A percentile compares a stretch with the other conserved stretches of the same genome.
Evolutionary conservation across 2,888 invertebrate genomes (phyloP).

Genomic region (Synanthedon vespiformis): DNA sequence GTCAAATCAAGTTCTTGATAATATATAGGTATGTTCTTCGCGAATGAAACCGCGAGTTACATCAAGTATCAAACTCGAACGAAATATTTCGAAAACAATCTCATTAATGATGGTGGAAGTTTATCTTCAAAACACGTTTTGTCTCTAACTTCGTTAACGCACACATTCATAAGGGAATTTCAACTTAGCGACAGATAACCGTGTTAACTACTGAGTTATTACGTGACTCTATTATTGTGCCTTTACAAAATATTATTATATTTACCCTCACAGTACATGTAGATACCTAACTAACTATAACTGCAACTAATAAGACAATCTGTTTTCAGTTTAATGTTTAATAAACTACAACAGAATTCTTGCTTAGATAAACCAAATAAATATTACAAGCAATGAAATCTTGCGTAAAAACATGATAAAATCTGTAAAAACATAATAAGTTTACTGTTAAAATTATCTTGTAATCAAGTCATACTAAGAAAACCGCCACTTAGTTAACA

Average conservation of each 20-base stretch:
- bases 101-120: slow-evolving; percentile 13
- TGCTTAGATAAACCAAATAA: no score
- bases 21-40: no score
- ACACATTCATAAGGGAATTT: slow-evolving; percentile 38
- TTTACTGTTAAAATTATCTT: neutral
- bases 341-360: no score
- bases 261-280: neutral
- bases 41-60: no score
- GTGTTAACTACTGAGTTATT: slow-evolving; percentile 6
- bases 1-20: no score
- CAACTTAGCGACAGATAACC: slow-evolving; percentile 29
- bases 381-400: no score
- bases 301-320: no score
- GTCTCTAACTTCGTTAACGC: slow-evolving; percentile 38
- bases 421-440: no score
- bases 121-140: slow-evolving; percentile 36
- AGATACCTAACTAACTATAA: no score
- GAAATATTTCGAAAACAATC: neutral
- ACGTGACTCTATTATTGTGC: slow-evolving; percentile 4
- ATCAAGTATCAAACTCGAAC: neutral
- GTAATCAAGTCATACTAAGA: neutral
- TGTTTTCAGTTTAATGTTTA: no score
- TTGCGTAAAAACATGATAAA: no score
- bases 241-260: neutral
- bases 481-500: neutral